phyloP scores from a whole-genome alignment of 1,140 invertebrate species.

The Drosophila nannoptera region DNA sequence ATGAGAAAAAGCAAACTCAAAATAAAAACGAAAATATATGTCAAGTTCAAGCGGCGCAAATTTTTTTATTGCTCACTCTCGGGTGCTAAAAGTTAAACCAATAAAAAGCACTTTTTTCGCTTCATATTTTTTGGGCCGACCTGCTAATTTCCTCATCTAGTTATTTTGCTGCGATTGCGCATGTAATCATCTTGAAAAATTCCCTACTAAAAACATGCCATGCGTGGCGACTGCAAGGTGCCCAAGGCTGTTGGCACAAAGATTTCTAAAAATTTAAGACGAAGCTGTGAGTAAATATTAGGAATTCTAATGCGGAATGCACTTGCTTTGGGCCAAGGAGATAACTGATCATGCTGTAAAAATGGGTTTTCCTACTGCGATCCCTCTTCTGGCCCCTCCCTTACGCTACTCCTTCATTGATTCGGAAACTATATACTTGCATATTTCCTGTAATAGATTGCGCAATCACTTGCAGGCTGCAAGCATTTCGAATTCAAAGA shows the following conservation, averaged over 20 bases:
- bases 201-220: constrained; percentile 47
- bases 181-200: constrained; percentile 29
- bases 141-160: constrained; percentile 69
- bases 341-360: too few species aligned
- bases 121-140: constrained; percentile 35
- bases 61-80: constrained; percentile 33
- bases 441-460: constrained; percentile 23
- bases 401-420: too few species aligned
- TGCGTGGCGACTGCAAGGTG: constrained; percentile 14
- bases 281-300: too few species aligned
- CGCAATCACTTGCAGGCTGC: constrained; percentile 24
- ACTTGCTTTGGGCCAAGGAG: too few species aligned
- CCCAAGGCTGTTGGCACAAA: constrained; percentile 48
- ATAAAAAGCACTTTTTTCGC: constrained; percentile 36
- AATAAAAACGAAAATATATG: constrained; percentile 57
- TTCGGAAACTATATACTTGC: background rate
- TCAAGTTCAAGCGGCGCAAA: constrained; percentile 66
- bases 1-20: constrained; percentile 2
- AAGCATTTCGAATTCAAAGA: constrained; percentile 6
- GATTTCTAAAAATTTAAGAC: constrained; percentile 3
- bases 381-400: too few species aligned
- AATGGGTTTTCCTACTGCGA: too few species aligned
- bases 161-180: constrained; percentile 28
- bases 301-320: too few species aligned
- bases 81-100: constrained; percentile 61